These are phyloP conservation scores for Rutilus rutilus DNA, from an alignment of 2,113 vertebrate genomes.

Conservation along the genomic window DNA sequence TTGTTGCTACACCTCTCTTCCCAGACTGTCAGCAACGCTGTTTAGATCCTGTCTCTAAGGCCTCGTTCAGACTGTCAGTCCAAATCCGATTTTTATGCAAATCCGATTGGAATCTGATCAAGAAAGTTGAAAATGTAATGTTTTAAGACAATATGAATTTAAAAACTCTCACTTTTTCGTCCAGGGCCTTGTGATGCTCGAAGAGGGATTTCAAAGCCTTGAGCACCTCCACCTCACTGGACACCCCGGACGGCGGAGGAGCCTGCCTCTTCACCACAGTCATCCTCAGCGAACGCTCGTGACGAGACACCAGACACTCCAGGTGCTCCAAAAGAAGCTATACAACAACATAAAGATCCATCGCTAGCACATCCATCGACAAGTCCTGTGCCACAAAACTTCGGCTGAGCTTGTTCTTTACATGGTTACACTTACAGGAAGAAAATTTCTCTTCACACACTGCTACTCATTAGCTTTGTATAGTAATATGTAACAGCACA, in stretches of 20 bases:
- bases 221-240: slow-evolving; percentile 97
- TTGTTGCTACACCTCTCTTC: too few relatives aligned
- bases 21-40: too few relatives aligned
- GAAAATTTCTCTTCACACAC: not conserved
- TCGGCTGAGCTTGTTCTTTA: not conserved
- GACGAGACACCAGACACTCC: slow-evolving; percentile 96
- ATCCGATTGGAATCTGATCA: too few relatives aligned
- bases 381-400: not conserved
- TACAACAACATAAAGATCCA: slow-evolving; percentile 38
- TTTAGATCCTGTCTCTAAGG: too few relatives aligned
- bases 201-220: slow-evolving; percentile 96
- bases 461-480: not conserved
- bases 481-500: not conserved
- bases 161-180: slow-evolving; percentile 86
- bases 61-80: too few relatives aligned
- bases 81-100: too few relatives aligned
- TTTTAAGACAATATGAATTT: not conserved
- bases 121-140: too few relatives aligned
- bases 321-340: slow-evolving; percentile 95
- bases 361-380: not conserved
- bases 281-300: slow-evolving; percentile 94
- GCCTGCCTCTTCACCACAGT: slow-evolving; percentile 97
- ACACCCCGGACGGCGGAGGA: slow-evolving; percentile 92
- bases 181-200: slow-evolving; percentile 96
- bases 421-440: not conserved